These are phyloP conservation scores for Coilia nasus DNA, from an alignment of 2,797 vertebrate species.

Conservation along the genomic window DNA sequence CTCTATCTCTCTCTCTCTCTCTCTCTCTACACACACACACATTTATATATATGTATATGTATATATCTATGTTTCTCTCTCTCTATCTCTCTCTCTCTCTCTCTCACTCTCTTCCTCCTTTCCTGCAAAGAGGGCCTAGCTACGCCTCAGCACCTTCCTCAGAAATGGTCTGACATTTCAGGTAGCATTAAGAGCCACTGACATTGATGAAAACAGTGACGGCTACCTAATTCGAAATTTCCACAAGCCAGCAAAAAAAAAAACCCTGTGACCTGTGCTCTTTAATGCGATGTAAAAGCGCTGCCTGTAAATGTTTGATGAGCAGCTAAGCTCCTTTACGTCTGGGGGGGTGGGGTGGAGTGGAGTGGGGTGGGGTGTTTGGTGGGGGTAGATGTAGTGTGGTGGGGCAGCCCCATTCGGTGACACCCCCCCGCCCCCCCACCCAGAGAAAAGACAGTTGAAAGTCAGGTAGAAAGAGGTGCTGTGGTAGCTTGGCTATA, in stretches of 20 bases:
- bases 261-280: conserved; percentile 14
- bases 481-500: too few relatives aligned
- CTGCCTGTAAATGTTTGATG: conserved; percentile 43
- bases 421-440: background rate
- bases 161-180: conserved; percentile 47
- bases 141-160: conserved; percentile 38
- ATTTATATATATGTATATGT: too few relatives aligned
- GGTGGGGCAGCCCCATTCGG: background rate
- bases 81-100: too few relatives aligned
- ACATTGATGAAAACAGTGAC: conserved; percentile 33
- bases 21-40: too few relatives aligned
- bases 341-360: background rate
- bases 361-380: too few relatives aligned
- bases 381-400: too few relatives aligned
- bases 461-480: too few relatives aligned
- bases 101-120: background rate
- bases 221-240: conserved; percentile 33
- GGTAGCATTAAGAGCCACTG: conserved; percentile 41
- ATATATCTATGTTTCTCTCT: too few relatives aligned
- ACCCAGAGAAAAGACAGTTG: background rate
- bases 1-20: too few relatives aligned
- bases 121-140: background rate
- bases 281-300: conserved; percentile 43
- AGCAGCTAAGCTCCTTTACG: conserved; percentile 30
- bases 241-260: conserved; percentile 47